Evolutionary conservation across 2,888 invertebrate species (phyloP).

Genomic region (Panopea generosa): DNA sequence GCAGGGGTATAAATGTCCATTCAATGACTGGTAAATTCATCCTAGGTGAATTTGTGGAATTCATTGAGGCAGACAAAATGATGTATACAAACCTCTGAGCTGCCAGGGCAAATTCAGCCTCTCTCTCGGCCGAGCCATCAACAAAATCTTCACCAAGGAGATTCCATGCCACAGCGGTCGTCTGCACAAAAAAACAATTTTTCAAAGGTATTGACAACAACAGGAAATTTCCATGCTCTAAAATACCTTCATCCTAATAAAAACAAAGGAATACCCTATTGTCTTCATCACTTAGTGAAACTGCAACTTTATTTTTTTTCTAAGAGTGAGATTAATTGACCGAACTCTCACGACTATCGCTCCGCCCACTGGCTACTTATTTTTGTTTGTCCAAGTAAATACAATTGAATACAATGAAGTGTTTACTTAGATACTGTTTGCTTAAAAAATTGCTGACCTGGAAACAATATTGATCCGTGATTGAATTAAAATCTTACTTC

Average conservation of each 20-base stretch:
- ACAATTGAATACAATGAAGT: too few species aligned
- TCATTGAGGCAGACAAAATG: neutral
- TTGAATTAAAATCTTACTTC: too few species aligned
- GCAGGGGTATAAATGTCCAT: too few species aligned
- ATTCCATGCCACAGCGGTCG: constrained; percentile 58
- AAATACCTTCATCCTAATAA: too few species aligned
- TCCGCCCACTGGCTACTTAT: too few species aligned
- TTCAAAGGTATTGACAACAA: neutral
- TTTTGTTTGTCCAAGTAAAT: too few species aligned
- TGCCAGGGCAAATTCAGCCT: constrained; percentile 57
- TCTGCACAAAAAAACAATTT: neutral
- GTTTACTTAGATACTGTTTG: too few species aligned
- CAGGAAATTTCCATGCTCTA: neutral
- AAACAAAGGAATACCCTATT: neutral
- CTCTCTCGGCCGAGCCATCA: constrained; percentile 60
- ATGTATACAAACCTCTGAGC: constrained; percentile 47
- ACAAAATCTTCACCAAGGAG: constrained; percentile 56
- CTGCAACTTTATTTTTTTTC: neutral
- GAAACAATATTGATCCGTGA: too few species aligned
- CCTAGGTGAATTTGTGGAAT: neutral
- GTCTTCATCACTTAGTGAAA: neutral
- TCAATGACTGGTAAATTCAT: too few species aligned
- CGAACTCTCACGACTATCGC: too few species aligned
- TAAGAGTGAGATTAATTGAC: too few species aligned
- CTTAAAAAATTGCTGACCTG: too few species aligned